Evolutionary conservation across 2,113 vertebrate species (phyloP).

Genomic region (Promerops cafer): DNA sequence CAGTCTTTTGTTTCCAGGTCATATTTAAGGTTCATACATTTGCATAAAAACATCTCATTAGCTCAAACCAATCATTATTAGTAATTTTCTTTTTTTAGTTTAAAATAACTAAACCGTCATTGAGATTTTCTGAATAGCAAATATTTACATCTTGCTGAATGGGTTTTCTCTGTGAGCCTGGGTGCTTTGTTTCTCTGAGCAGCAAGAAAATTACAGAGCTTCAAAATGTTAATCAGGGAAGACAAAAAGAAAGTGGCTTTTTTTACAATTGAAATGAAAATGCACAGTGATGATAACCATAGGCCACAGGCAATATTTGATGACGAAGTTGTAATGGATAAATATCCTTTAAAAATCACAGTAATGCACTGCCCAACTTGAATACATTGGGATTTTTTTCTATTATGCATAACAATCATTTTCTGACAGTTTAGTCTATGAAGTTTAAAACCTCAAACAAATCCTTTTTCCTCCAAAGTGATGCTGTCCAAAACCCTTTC

Average conservation of each 20-base stretch:
- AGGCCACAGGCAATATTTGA: constrained; percentile 78
- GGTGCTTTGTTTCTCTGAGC: constrained; percentile 77
- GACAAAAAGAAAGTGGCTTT: constrained; percentile 79
- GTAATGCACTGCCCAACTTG: constrained; percentile 46
- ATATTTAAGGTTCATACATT: constrained; percentile 92
- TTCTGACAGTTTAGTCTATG: not conserved
- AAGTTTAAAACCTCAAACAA: not conserved
- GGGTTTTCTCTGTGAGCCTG: constrained; percentile 80
- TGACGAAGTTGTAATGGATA: constrained; percentile 77
- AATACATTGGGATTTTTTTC: constrained; percentile 42
- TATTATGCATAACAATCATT: not conserved
- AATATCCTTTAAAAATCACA: constrained; percentile 73
- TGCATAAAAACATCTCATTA: constrained; percentile 99
- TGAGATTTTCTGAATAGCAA: constrained; percentile 88
- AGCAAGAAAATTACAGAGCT: constrained; percentile 83
- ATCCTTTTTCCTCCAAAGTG: not conserved
- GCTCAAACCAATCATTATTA: constrained; percentile 97
- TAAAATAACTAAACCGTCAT: constrained; percentile 92
- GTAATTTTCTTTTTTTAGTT: constrained; percentile 91
- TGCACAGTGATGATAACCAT: constrained; percentile 72
- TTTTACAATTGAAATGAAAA: constrained; percentile 78
- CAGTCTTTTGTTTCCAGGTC: constrained; percentile 99
- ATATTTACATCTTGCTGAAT: constrained; percentile 92
- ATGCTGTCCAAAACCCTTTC: not conserved
- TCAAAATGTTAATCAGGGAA: constrained; percentile 80